Percentiles rank a stretch among this genome's conserved stretches.
Evolutionary conservation across 2,888 invertebrate species (phyloP).

Genomic region (Gasteruption jaculator): DNA sequence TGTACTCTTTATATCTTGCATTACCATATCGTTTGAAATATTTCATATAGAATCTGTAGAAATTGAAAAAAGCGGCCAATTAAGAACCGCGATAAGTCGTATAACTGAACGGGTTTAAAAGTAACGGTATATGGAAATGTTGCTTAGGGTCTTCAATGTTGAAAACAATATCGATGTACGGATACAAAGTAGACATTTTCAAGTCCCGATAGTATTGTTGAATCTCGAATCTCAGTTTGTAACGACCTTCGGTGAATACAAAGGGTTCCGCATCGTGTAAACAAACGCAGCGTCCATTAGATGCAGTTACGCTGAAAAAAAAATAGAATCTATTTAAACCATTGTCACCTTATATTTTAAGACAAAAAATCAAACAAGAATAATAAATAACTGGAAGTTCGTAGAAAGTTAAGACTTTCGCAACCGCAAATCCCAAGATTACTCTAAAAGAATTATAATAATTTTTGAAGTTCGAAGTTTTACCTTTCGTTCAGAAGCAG

Average conservation of each 20-base stretch:
- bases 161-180: slow-evolving; percentile 70
- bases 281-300: slow-evolving; percentile 63
- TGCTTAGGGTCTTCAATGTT: slow-evolving; percentile 58
- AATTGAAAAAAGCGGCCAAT: no score
- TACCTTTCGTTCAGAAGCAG: slow-evolving; percentile 56
- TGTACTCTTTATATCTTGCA: no score
- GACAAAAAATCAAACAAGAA: no score
- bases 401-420: no score
- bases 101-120: slow-evolving; percentile 70
- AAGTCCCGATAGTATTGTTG: slow-evolving; percentile 61
- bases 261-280: slow-evolving; percentile 54
- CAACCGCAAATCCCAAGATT: no score
- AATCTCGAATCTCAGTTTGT: slow-evolving; percentile 68
- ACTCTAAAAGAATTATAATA: no score
- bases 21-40: no score
- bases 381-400: no score
- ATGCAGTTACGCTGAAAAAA: slow-evolving; percentile 54
- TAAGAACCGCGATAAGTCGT: slow-evolving; percentile 70
- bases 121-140: slow-evolving; percentile 70
- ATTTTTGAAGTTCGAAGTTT: slow-evolving; percentile 13
- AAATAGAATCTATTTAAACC: neutral
- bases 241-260: slow-evolving; percentile 61
- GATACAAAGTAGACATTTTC: slow-evolving; percentile 63
- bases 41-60: no score
- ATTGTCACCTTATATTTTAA: no score